Conservation (phyloP, 2,113 vertebrate genomes). For the Isichthys henryi region DNA sequence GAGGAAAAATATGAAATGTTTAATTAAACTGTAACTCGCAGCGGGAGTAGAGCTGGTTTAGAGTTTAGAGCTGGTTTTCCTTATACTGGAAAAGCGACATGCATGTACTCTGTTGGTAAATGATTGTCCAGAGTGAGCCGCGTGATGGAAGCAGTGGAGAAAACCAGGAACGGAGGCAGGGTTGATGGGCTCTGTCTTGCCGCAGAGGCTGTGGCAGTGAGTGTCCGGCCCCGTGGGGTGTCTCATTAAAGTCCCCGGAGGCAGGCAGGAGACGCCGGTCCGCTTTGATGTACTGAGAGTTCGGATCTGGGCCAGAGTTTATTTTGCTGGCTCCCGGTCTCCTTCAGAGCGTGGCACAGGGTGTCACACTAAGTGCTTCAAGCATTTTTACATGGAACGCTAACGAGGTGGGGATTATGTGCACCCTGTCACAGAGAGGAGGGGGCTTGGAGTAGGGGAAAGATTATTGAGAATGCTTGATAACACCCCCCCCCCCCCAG, state of each 20-base stretch:
- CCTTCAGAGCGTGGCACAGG: background rate
- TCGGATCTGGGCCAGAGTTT: background rate
- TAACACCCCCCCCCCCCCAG: background rate
- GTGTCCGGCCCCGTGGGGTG: background rate
- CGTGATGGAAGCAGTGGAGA: conserved; percentile 56
- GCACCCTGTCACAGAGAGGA: background rate
- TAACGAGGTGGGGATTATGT: background rate
- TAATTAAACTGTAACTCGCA: background rate
- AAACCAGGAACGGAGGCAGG: conserved; percentile 75
- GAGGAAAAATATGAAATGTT: background rate
- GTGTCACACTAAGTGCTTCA: background rate
- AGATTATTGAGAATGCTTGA: background rate
- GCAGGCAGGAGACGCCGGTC: background rate
- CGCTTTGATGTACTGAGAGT: background rate
- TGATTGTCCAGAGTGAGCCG: conserved; percentile 64
- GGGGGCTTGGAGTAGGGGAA: background rate
- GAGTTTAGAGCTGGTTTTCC: background rate
- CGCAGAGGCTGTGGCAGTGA: background rate
- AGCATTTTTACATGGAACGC: background rate
- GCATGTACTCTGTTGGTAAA: conserved; percentile 53
- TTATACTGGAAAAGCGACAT: background rate
- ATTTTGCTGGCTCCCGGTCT: background rate
- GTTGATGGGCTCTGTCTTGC: conserved; percentile 63
- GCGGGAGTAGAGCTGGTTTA: background rate
- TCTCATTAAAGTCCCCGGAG: background rate